These are phyloP conservation scores for Drosophila fuyamai DNA, from an alignment of 1,140 invertebrate genomes.

Conservation along the genomic window DNA sequence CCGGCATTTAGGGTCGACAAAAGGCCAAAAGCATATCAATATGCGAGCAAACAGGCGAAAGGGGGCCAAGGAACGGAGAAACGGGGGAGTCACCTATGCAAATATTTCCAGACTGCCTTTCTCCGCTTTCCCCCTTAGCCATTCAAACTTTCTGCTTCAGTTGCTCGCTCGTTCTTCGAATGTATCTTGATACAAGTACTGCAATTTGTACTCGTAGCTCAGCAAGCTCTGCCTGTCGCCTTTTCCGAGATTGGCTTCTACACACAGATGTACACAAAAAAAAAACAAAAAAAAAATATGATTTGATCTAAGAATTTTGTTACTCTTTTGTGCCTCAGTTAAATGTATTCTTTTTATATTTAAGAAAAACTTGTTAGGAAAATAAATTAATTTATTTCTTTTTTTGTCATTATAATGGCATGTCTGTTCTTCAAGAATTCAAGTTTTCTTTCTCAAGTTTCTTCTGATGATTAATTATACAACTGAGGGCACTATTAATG, in stretches of 20 bases:
- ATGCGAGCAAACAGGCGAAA: conserved; percentile 35
- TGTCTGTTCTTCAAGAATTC: no score
- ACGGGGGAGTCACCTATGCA: conserved; percentile 60
- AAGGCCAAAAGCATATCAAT: conserved; percentile 59
- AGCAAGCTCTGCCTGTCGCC: conserved; percentile 18
- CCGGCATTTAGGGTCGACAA: conserved; percentile 53
- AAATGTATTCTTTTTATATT: no score
- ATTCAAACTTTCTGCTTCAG: conserved; percentile 39
- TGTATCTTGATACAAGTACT: conserved; percentile 79
- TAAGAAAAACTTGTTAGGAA: no score
- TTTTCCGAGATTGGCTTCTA: conserved; percentile 19
- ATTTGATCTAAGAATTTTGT: no score
- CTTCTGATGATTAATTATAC: no score
- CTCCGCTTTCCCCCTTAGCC: conserved; percentile 6
- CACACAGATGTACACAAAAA: background rate
- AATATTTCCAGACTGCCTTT: conserved; percentile 42
- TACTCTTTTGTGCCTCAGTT: no score
- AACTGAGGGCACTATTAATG: no score
- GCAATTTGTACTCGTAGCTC: conserved; percentile 74
- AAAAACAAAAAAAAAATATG: no score
- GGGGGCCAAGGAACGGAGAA: background rate
- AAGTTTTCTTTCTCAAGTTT: no score
- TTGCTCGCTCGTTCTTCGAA: conserved; percentile 61
- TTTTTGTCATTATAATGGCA: no score
- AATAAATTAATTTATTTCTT: no score